Percentiles rank a stretch among this genome's conserved stretches.
Evolutionary conservation across 2,888 invertebrate species (phyloP).

Genomic region (Belgica antarctica): DNA sequence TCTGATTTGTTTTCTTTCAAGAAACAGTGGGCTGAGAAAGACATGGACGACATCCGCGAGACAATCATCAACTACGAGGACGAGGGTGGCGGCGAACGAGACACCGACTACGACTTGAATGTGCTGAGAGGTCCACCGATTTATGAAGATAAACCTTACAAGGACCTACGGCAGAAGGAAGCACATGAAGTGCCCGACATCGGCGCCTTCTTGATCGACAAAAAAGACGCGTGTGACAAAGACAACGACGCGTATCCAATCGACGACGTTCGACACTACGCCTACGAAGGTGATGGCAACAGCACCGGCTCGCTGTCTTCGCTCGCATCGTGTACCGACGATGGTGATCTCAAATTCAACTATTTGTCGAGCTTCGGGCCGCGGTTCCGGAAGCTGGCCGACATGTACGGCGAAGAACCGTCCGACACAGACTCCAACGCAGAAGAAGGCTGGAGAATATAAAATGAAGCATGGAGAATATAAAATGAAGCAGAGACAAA

Average conservation of each 20-base stretch:
- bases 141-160: slow-evolving; percentile 55
- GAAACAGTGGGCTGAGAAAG: slow-evolving; percentile 72
- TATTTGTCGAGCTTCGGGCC: slow-evolving; percentile 93
- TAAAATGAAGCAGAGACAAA: background rate
- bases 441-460: slow-evolving; percentile 76
- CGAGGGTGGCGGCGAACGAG: slow-evolving; percentile 97
- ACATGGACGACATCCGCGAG: slow-evolving; percentile 93
- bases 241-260: slow-evolving; percentile 90
- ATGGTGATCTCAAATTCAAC: slow-evolving; percentile 90
- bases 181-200: slow-evolving; percentile 74
- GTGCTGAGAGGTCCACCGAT: slow-evolving; percentile 54
- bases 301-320: slow-evolving; percentile 90
- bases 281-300: slow-evolving; percentile 95
- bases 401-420: slow-evolving; percentile 89
- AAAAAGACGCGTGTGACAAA: slow-evolving; percentile 84
- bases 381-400: slow-evolving; percentile 88
- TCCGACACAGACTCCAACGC: slow-evolving; percentile 78
- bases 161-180: slow-evolving; percentile 51
- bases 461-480: slow-evolving; percentile 42
- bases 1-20: background rate
- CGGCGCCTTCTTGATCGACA: slow-evolving; percentile 84
- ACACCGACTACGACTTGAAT: slow-evolving; percentile 63
- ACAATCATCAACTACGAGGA: slow-evolving; percentile 97
- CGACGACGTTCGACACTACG: slow-evolving; percentile 96
- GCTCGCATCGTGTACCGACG: slow-evolving; percentile 87